These are phyloP conservation scores for Phaetusa simplex DNA, from an alignment of 2,113 vertebrate genomes.

Conservation along the genomic window DNA sequence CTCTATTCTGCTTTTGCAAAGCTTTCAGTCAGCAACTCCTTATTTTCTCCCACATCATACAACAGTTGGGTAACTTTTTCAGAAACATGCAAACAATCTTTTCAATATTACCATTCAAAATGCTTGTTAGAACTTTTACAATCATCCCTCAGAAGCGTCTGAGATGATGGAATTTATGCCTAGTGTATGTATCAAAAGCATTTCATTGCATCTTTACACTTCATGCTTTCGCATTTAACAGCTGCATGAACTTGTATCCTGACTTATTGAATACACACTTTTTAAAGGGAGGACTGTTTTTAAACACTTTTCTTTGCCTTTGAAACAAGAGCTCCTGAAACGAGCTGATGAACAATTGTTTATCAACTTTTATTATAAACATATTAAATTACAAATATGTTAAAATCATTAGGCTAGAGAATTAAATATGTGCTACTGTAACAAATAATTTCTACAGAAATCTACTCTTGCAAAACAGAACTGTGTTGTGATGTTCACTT, in stretches of 20 bases:
- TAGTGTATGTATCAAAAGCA: neutral
- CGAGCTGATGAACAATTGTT: neutral
- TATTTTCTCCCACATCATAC: neutral
- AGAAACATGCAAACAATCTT: neutral
- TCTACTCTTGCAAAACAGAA: neutral
- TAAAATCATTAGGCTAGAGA: neutral
- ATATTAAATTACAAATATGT: neutral
- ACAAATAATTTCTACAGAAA: neutral
- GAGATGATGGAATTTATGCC: neutral
- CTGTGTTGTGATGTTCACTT: neutral
- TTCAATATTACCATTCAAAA: neutral
- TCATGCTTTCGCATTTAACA: neutral
- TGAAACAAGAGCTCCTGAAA: neutral
- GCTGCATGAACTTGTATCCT: neutral
- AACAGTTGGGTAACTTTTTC: neutral
- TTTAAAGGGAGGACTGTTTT: neutral
- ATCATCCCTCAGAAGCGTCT: accelerated
- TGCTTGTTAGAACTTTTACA: neutral
- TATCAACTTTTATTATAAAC: neutral
- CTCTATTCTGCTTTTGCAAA: neutral
- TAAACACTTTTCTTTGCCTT: neutral
- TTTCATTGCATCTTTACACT: neutral
- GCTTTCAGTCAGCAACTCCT: neutral
- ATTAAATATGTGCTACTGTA: neutral
- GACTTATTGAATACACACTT: neutral